phyloP scores from a whole-genome alignment of 2,888 invertebrate species.

The Yponomeuta plumbellus region DNA sequence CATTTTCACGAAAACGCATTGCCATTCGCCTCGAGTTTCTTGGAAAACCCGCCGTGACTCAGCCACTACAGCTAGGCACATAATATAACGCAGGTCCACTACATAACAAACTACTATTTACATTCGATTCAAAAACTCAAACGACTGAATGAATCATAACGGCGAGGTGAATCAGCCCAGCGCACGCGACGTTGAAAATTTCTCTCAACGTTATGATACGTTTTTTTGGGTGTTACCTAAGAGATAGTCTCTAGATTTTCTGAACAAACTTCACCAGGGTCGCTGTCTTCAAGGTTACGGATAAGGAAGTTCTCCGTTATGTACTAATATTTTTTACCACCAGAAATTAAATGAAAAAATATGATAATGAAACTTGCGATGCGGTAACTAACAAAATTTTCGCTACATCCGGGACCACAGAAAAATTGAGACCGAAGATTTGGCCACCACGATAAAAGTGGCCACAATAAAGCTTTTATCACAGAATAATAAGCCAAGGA shows the following conservation, averaged over 20 bases:
- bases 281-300: slow-evolving; percentile 31
- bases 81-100: slow-evolving; percentile 42
- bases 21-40: slow-evolving; percentile 56
- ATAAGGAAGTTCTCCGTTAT: slow-evolving; percentile 35
- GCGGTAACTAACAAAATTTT: not conserved
- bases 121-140: slow-evolving; percentile 74
- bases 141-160: slow-evolving; percentile 66
- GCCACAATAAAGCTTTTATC: not conserved
- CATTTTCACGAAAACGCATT: slow-evolving; percentile 67
- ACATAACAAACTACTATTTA: slow-evolving; percentile 57
- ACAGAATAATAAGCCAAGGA: slow-evolving; percentile 23
- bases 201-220: slow-evolving; percentile 24
- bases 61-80: slow-evolving; percentile 44
- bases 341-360: no score
- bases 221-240: not conserved
- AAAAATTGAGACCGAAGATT: not conserved
- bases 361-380: no score
- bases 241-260: not conserved
- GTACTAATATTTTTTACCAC: not conserved
- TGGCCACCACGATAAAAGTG: no score
- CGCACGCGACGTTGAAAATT: slow-evolving; percentile 52
- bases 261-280: not conserved
- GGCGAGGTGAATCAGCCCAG: slow-evolving; percentile 58
- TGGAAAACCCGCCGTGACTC: slow-evolving; percentile 74
- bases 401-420: not conserved